phyloP scores from a whole-genome alignment of 2,113 vertebrate genomes.

The Calidris pygmaea region DNA sequence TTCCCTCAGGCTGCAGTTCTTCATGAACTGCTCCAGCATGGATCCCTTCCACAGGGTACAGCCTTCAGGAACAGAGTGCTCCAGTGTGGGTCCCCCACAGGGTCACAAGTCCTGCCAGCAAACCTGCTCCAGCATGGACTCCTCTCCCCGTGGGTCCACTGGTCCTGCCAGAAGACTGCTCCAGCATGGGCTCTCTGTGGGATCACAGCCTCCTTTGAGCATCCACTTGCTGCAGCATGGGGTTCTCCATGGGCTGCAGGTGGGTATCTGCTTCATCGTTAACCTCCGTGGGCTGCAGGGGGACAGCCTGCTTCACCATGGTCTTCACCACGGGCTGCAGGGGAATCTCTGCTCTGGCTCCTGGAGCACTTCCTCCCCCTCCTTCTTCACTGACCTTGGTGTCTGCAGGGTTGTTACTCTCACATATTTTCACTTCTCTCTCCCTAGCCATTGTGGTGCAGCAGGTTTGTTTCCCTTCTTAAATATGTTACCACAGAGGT shows the following conservation, averaged over 20 bases:
- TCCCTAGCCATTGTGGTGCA: not conserved
- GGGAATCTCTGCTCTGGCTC: fast-evolving
- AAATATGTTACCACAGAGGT: not conserved
- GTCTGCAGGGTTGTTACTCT: not conserved
- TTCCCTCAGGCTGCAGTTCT: not conserved
- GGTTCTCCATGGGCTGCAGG: not conserved
- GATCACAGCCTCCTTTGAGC: not conserved
- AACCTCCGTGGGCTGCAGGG: not conserved
- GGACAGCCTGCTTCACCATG: not conserved
- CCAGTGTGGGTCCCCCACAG: not conserved
- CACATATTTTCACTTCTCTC: not conserved
- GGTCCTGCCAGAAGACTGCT: not conserved
- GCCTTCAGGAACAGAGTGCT: not conserved
- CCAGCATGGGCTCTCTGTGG: fast-evolving
- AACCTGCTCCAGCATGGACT: not conserved
- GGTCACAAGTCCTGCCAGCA: not conserved
- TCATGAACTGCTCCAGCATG: not conserved
- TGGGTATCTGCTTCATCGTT: not conserved
- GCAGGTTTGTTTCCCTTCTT: not conserved
- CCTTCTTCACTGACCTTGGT: not conserved
- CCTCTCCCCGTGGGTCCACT: not conserved
- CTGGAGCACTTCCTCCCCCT: fast-evolving
- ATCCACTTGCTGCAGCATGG: not conserved
- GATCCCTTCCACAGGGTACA: not conserved
- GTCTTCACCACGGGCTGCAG: not conserved